Conservation (phyloP, 2,888 invertebrate species). For the Gibbula magus region DNA sequence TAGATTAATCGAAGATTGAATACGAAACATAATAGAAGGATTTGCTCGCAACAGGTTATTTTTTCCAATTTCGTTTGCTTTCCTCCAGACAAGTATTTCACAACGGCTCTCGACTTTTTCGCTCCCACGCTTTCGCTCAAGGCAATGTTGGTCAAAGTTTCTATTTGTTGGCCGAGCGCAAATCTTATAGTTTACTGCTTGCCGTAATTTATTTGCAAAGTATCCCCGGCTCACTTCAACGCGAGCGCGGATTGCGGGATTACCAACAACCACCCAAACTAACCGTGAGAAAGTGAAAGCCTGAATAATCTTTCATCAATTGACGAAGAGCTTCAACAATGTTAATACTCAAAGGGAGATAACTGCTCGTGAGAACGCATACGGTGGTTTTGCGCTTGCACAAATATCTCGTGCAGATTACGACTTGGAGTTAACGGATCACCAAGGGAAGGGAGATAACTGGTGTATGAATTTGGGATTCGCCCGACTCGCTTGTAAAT, state of each 20-base stretch:
- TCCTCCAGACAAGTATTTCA: conserved; percentile 2
- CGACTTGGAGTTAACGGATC: background rate
- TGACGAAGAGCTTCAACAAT: background rate
- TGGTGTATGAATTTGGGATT: background rate
- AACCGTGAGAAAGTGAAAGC: conserved; percentile 29
- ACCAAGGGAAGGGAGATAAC: conserved; percentile 5
- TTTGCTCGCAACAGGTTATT: background rate
- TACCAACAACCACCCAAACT: conserved; percentile 16
- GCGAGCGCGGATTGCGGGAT: conserved; percentile 14
- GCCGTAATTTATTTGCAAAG: conserved; percentile 32
- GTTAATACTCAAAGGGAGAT: background rate
- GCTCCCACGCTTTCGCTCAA: conserved; percentile 19
- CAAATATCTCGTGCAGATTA: conserved; percentile 14
- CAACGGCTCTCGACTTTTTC: conserved; percentile 3
- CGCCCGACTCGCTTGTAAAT: background rate
- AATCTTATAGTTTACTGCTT: conserved; percentile 26
- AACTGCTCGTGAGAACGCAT: background rate
- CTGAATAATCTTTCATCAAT: conserved; percentile 4
- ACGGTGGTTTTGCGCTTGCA: background rate
- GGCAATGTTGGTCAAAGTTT: conserved; percentile 7
- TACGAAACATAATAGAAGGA: background rate
- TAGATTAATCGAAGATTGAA: background rate
- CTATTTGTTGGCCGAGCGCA: conserved; percentile 10
- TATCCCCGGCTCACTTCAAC: conserved; percentile 8
- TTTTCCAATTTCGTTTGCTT: background rate